Conservation (phyloP, 2,797 vertebrate genomes). For the Enteromius radiatus region DNA sequence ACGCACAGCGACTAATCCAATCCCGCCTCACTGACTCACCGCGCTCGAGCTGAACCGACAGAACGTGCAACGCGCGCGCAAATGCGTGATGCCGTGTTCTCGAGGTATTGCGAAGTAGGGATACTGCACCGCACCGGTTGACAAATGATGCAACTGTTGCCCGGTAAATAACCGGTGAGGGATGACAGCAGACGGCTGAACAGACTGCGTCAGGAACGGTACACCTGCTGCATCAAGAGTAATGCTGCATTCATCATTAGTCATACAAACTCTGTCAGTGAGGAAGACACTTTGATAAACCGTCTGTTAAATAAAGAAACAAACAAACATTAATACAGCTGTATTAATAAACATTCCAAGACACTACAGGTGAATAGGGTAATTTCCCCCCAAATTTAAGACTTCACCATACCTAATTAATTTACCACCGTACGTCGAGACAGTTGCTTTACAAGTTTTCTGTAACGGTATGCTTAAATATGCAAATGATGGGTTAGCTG, state of each 20-base stretch:
- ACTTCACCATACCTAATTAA: neutral
- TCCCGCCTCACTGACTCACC: slow-evolving; percentile 46
- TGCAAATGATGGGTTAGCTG: neutral
- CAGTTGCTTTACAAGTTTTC: neutral
- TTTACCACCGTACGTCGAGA: neutral
- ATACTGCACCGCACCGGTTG: slow-evolving; percentile 9
- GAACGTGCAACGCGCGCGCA: neutral
- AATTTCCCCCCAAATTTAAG: neutral
- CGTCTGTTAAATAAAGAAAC: neutral
- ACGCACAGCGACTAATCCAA: slow-evolving; percentile 38
- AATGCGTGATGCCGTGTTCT: neutral
- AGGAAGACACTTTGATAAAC: neutral
- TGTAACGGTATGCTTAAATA: neutral
- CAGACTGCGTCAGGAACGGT: slow-evolving; percentile 20
- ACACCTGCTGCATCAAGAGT: slow-evolving; percentile 4
- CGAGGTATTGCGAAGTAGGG: slow-evolving; percentile 1
- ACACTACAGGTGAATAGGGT: neutral
- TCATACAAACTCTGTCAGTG: neutral
- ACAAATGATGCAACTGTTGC: slow-evolving; percentile 1
- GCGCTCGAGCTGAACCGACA: slow-evolving; percentile 10
- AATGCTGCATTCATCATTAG: slow-evolving; percentile 12
- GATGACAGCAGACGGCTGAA: slow-evolving; percentile 10
- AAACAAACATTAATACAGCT: neutral
- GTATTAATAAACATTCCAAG: neutral
- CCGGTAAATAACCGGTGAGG: neutral